These are phyloP conservation scores for Mongoloraphidia duomilia DNA, from an alignment of 2,888 invertebrate species.

Conservation along the genomic window DNA sequence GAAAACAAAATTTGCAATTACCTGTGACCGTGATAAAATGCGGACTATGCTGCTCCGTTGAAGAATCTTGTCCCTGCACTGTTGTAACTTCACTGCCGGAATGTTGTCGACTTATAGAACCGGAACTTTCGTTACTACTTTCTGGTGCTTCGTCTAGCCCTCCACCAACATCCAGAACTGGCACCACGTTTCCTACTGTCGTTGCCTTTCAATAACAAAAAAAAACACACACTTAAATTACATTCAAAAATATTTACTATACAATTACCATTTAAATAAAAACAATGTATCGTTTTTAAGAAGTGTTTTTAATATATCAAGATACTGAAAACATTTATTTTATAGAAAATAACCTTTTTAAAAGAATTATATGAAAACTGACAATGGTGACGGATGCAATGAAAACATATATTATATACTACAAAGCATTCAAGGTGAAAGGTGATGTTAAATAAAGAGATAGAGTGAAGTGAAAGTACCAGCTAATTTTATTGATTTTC, in stretches of 20 bases:
- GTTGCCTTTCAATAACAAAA: slow-evolving; percentile 7
- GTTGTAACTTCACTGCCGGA: slow-evolving; percentile 30
- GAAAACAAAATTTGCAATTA: slow-evolving; percentile 20
- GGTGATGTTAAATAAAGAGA: too few species aligned
- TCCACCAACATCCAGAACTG: slow-evolving; percentile 31
- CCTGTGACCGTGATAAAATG: slow-evolving; percentile 62
- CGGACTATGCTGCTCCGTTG: slow-evolving; percentile 29
- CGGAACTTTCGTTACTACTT: slow-evolving; percentile 41
- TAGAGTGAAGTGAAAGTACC: too few species aligned
- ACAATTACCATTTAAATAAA: too few species aligned
- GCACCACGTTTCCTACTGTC: slow-evolving; percentile 24
- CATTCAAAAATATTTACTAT: too few species aligned
- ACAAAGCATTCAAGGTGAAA: too few species aligned
- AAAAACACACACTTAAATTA: background rate
- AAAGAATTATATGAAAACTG: background rate
- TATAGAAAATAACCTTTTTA: background rate
- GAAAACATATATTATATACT: too few species aligned
- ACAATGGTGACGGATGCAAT: background rate
- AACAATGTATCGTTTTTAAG: too few species aligned
- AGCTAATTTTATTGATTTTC: too few species aligned
- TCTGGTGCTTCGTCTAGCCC: slow-evolving; percentile 39
- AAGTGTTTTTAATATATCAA: background rate
- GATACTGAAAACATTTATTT: background rate
- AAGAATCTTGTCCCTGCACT: background rate
- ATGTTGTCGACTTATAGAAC: slow-evolving; percentile 33